phyloP scores from a whole-genome alignment of 1,140 invertebrate genomes.

The Brachionus rubens region DNA sequence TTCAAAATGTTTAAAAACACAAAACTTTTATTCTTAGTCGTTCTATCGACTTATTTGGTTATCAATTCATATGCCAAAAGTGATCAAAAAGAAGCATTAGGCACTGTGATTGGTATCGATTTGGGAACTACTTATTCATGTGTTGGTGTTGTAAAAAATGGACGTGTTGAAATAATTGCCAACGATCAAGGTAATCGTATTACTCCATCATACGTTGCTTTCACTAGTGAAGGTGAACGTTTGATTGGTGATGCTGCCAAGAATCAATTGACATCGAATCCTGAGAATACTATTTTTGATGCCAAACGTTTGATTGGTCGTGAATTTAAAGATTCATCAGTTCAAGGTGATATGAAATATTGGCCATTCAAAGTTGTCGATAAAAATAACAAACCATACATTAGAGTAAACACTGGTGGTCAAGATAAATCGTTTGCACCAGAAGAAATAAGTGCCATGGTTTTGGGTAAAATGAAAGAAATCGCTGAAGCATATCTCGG shows the following conservation, averaged over 20 bases:
- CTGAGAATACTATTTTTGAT: conserved; percentile 89
- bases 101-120: conserved; percentile 53
- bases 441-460: conserved; percentile 97
- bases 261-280: conserved; percentile 90
- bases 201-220: conserved; percentile 47
- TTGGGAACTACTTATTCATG: conserved; percentile 80
- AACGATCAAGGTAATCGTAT: conserved; percentile 48
- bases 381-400: conserved; percentile 79
- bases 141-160: conserved; percentile 78
- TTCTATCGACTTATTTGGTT: background rate
- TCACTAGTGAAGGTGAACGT: conserved; percentile 39
- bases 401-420: conserved; percentile 67
- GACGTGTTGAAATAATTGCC: conserved; percentile 48
- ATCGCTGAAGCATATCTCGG: conserved; percentile 93
- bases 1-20: background rate
- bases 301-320: conserved; percentile 88
- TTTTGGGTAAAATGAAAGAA: conserved; percentile 94
- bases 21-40: background rate
- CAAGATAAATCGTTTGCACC: conserved; percentile 83
- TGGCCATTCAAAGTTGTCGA: conserved; percentile 75
- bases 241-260: conserved; percentile 70
- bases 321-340: conserved; percentile 76
- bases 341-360: conserved; percentile 66
- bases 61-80: background rate
- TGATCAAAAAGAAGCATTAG: conserved; percentile 1